Evolutionary conservation across 2,113 vertebrate species (phyloP).

Genomic region (Nesoenas mayeri): DNA sequence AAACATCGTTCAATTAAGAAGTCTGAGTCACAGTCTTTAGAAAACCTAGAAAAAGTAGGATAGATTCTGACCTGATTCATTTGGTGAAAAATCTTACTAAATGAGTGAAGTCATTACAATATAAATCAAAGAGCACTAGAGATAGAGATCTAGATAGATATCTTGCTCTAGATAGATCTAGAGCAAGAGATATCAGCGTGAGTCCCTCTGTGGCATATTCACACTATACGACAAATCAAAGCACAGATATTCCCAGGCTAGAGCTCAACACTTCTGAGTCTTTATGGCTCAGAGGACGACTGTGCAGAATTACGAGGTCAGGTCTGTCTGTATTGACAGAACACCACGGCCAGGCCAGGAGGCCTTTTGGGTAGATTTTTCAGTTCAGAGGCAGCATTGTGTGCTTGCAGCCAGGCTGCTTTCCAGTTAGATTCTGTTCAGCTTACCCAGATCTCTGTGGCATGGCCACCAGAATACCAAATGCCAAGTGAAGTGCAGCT

Average conservation of each 20-base stretch:
- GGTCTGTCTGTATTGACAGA: not conserved
- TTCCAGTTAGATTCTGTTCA: not conserved
- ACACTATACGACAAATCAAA: not conserved
- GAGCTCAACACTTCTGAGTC: not conserved
- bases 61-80: not conserved
- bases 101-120: not conserved
- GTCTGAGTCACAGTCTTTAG: not conserved
- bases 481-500: not conserved
- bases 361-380: not conserved
- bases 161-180: too few species aligned
- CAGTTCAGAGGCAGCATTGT: not conserved
- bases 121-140: too few species aligned
- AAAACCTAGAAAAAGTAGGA: not conserved
- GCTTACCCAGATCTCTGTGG: not conserved
- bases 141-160: too few species aligned
- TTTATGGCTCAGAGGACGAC: not conserved
- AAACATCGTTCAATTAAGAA: slow-evolving; percentile 21
- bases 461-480: not conserved
- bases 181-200: not conserved
- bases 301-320: not conserved
- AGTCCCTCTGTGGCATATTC: not conserved
- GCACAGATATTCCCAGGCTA: not conserved
- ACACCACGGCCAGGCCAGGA: not conserved
- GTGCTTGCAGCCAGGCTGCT: not conserved
- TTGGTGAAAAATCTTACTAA: not conserved